Base-by-base conservation (phyloP, 1,140 invertebrate genomes). In the Laupala kohalensis region DNA sequence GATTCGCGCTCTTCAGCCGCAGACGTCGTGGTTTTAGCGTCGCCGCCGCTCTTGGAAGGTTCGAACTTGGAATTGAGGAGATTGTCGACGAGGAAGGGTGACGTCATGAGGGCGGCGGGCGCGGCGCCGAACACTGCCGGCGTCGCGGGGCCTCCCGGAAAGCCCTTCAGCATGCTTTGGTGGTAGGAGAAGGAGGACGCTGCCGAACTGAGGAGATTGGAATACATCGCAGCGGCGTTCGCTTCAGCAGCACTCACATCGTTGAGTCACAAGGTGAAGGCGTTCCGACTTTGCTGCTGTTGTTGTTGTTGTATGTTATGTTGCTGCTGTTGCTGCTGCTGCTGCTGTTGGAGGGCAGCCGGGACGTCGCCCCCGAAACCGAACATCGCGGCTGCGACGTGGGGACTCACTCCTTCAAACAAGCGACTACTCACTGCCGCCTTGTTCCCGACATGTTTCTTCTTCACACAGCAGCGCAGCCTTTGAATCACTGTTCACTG, bases 111-210 rank as follows among this genome's bases (percentile, higher is more conserved):
- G n/a, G n/a, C n/a, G 5, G 70, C 15, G 0, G 70, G 62, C 12
- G 69, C 3, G 9, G 53, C 23, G 29, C 24, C 26, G 3, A 63
- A 63, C 3, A 67, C 71, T 25, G 24, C 27, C 4, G 19, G n/a
- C 5, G 30, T 37, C 15, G 30, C 6, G 30, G 30, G 30, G 30
- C 30, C 6, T 15, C 30, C 6, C 30, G 53, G 53, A 13, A 64
- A 70, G n/a, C 69, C 29, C 25, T 70, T 70, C 25, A 70, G 69
- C 72, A 69, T 69, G 63, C 72, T 69, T 53, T 70, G 69, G 64
- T 73, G 71, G 24, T 63, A 69, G 6, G n/a, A n/a, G n/a, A n/a
- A 5, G 0, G 68, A 27, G 5, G 64, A 37, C 24, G 66, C 25
- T 15, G 24, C 3, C 19, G 29, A 25, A 6, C n/a, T 25, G 6